phyloP scores from a whole-genome alignment of 2,797 vertebrate genomes.

The Pachyuromys duprasi region DNA sequence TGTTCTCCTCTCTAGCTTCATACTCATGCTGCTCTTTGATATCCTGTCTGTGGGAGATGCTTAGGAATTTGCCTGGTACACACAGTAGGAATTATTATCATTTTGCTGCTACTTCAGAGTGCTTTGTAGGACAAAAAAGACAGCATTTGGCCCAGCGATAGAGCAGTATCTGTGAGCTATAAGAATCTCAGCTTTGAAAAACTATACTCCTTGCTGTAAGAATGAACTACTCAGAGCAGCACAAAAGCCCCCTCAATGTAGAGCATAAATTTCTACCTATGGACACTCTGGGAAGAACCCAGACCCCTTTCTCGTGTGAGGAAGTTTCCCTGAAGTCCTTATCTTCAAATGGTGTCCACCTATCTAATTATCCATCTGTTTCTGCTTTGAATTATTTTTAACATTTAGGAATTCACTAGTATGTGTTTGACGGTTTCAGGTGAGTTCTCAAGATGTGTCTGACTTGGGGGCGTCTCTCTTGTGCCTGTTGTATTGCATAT shows the following conservation, averaged over 20 bases:
- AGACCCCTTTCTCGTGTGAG: not conserved
- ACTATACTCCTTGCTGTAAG: not conserved
- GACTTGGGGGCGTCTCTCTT: not conserved
- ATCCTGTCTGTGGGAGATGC: not conserved
- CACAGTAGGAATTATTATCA: not conserved
- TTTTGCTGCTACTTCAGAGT: slow-evolving; percentile 10
- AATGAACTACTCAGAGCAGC: not conserved
- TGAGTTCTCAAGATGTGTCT: not conserved
- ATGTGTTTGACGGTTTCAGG: not conserved
- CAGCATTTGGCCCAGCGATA: not conserved
- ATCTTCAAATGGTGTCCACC: not conserved
- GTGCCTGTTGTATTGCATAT: not conserved
- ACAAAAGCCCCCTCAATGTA: not conserved
- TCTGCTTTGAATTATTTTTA: slow-evolving; percentile 12
- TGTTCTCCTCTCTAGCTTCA: not conserved
- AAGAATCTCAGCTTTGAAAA: no score
- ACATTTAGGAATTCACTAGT: not conserved
- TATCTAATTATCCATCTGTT: not conserved
- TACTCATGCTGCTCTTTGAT: not conserved
- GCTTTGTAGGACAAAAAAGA: not conserved
- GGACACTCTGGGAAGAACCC: not conserved
- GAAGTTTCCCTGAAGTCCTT: not conserved
- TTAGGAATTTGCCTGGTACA: not conserved
- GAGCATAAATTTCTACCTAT: not conserved
- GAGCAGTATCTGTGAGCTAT: not conserved